Evolutionary conservation across 2,797 vertebrate genomes (phyloP).

Genomic region (Aplochiton taeniatus): DNA sequence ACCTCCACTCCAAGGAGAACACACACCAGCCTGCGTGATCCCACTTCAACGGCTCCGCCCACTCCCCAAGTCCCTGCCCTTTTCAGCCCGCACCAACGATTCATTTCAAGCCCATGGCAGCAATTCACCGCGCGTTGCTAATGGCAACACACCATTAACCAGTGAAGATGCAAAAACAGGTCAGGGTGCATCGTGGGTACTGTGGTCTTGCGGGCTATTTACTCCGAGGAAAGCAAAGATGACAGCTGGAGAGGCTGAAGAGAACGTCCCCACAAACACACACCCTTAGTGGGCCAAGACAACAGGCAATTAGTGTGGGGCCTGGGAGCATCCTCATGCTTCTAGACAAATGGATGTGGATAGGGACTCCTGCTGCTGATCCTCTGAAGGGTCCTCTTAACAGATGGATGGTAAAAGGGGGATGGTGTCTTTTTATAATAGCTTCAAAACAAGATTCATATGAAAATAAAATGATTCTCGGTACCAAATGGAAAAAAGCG

Average conservation of each 20-base stretch:
- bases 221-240: slow-evolving; percentile 38
- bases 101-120: slow-evolving; percentile 26
- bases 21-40: no score
- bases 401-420: slow-evolving; percentile 22
- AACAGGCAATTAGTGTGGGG: slow-evolving; percentile 54
- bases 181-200: slow-evolving; percentile 48
- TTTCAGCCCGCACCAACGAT: slow-evolving; percentile 21
- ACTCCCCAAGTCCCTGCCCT: slow-evolving; percentile 17
- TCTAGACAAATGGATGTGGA: slow-evolving; percentile 20
- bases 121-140: slow-evolving; percentile 60
- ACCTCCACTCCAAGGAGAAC: no score
- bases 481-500: no score
- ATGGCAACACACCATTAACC: slow-evolving; percentile 70
- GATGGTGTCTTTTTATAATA: slow-evolving; percentile 25
- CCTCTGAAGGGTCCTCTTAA: slow-evolving; percentile 8
- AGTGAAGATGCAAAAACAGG: slow-evolving; percentile 42
- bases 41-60: slow-evolving; percentile 7
- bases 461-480: no score
- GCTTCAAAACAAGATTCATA: slow-evolving; percentile 25
- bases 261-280: slow-evolving; percentile 51
- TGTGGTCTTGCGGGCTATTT: slow-evolving; percentile 50
- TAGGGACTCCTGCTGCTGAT: no score
- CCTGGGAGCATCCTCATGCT: slow-evolving; percentile 21
- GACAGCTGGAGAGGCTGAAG: slow-evolving; percentile 28
- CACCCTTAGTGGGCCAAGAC: slow-evolving; percentile 42